These are phyloP conservation scores for Andricus quercusramuli DNA, from an alignment of 2,888 invertebrate species.

Conservation along the genomic window DNA sequence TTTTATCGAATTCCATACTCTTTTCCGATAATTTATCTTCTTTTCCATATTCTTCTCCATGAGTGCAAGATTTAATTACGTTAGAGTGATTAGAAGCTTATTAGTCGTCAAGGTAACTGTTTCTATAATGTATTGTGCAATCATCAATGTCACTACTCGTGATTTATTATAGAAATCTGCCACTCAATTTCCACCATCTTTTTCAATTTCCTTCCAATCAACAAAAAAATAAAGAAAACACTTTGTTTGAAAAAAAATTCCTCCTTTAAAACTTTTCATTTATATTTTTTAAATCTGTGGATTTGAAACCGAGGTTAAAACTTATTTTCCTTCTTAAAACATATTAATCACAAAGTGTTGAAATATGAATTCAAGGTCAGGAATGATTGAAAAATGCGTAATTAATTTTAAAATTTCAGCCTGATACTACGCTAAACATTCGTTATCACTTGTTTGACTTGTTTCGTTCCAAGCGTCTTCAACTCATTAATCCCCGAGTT, in stretches of 20 bases:
- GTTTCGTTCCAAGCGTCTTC: background rate
- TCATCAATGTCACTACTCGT: slow-evolving; percentile 41
- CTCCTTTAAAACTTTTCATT: background rate
- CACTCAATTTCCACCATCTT: slow-evolving; percentile 47
- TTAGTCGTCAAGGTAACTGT: slow-evolving; percentile 46
- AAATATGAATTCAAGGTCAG: background rate
- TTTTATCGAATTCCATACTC: slow-evolving; percentile 76
- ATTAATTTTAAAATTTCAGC: background rate
- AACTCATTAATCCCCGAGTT: slow-evolving; percentile 2
- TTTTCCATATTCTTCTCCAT: slow-evolving; percentile 39
- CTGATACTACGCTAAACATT: background rate
- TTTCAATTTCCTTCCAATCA: slow-evolving; percentile 10
- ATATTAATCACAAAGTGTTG: background rate
- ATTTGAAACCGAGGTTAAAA: too few species aligned
- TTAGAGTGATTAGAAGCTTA: slow-evolving; percentile 48
- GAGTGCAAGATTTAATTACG: slow-evolving; percentile 36
- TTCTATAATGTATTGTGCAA: slow-evolving; percentile 10
- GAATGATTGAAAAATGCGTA: background rate
- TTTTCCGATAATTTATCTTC: slow-evolving; percentile 73
- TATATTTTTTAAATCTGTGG: background rate
- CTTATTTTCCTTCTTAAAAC: background rate
- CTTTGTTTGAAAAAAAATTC: background rate
- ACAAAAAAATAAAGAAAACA: background rate
- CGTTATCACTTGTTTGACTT: slow-evolving; percentile 13
- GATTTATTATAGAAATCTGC: slow-evolving; percentile 56